These are phyloP conservation scores for Mus spretus DNA, from an alignment of 2,797 vertebrate species.

Conservation along the genomic window DNA sequence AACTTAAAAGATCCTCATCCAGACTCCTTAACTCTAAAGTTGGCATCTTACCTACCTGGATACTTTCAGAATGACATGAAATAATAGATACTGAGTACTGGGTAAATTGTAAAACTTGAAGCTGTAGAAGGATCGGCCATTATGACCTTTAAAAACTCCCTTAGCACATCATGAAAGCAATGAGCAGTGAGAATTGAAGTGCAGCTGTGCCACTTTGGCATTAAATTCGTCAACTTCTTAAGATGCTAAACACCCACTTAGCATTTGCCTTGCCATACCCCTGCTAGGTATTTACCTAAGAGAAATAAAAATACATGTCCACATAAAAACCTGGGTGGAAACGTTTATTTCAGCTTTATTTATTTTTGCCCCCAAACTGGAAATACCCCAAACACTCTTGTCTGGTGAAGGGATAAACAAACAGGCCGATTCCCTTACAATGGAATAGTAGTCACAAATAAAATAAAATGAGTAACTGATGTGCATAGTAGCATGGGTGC, in stretches of 20 bases:
- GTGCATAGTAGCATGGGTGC: neutral
- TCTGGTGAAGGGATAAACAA: conserved; percentile 61
- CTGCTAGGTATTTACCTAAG: conserved; percentile 68
- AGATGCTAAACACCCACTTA: conserved; percentile 65
- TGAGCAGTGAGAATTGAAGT: neutral
- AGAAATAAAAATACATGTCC: conserved; percentile 77
- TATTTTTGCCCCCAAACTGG: conserved; percentile 57
- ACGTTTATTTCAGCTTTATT: conserved; percentile 71
- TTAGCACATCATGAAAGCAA: conserved; percentile 40
- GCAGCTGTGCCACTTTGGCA: conserved; percentile 18
- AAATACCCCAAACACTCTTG: conserved; percentile 61
- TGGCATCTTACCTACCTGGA: neutral
- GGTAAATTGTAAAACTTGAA: conserved; percentile 26
- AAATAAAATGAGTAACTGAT: conserved; percentile 39
- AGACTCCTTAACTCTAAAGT: neutral
- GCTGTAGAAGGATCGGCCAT: neutral
- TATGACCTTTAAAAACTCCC: conserved; percentile 52
- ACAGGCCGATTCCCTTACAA: neutral
- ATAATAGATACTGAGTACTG: neutral
- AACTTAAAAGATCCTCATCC: neutral
- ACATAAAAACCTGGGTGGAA: conserved; percentile 68
- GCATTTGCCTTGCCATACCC: conserved; percentile 46
- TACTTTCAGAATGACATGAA: conserved; percentile 12
- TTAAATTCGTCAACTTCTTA: conserved; percentile 64
- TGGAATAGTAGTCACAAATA: conserved; percentile 22